A percentile compares a stretch with the other conserved stretches of the same genome.
Conservation (phyloP, 2,113 vertebrate genomes). For the Pangasianodon gigas region DNA sequence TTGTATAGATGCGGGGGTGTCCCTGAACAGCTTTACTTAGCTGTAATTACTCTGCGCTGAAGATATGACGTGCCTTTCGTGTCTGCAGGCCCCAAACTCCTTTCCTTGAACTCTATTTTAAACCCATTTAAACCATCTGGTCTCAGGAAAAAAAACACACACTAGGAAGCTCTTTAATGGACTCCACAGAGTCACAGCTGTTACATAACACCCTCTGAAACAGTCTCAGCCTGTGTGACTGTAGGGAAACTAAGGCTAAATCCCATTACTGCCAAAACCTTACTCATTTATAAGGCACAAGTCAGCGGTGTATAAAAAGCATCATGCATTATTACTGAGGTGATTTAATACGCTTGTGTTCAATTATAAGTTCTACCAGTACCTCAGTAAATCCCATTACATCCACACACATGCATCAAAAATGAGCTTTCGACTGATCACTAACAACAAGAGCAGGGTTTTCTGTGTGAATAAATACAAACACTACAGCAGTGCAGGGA, state of each 20-base stretch:
- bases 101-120: slow-evolving; percentile 54
- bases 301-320: slow-evolving; percentile 21
- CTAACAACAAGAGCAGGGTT: background rate
- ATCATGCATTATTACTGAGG: slow-evolving; percentile 14
- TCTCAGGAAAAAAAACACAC: slow-evolving; percentile 43
- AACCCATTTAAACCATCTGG: slow-evolving; percentile 66
- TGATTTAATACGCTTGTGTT: slow-evolving; percentile 8
- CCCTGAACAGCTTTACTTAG: slow-evolving; percentile 50
- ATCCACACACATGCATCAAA: slow-evolving; percentile 2
- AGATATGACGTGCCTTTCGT: slow-evolving; percentile 58
- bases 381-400: background rate
- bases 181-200: slow-evolving; percentile 54
- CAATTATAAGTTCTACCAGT: background rate
- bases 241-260: slow-evolving; percentile 16
- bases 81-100: slow-evolving; percentile 61
- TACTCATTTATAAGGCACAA: slow-evolving; percentile 27
- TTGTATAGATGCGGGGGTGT: slow-evolving; percentile 17
- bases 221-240: slow-evolving; percentile 26
- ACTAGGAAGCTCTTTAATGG: slow-evolving; percentile 68
- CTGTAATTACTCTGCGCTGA: slow-evolving; percentile 32
- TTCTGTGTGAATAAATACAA: background rate
- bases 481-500: slow-evolving; percentile 8
- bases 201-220: slow-evolving; percentile 68
- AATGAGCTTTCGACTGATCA: background rate
- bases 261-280: slow-evolving; percentile 30